Conservation (phyloP, 1,140 invertebrate species). For the Ceratina japonica region DNA sequence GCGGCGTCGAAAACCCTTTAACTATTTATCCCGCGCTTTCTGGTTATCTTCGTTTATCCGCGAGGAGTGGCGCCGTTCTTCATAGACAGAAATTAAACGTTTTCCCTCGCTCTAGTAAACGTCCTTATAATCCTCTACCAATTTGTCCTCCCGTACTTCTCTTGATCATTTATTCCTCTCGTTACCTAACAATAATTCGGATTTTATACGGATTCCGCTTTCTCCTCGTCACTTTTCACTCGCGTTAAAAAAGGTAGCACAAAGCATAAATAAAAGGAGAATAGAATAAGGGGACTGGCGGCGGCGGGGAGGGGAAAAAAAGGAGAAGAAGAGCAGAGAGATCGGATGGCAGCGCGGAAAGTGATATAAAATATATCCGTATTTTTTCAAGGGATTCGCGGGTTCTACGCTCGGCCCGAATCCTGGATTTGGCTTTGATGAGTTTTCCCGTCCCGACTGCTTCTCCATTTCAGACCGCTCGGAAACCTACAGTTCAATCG, state of each 20-base stretch:
- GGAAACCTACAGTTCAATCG: conserved; percentile 70
- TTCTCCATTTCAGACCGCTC: conserved; percentile 47
- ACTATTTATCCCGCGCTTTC: conserved; percentile 17
- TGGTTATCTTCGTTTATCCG: background rate
- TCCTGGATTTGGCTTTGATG: conserved; percentile 73
- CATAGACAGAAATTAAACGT: background rate
- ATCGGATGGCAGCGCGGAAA: conserved; percentile 50
- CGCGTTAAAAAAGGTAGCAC: background rate
- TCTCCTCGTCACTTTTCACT: conserved; percentile 2
- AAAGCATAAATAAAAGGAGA: background rate
- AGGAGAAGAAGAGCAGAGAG: conserved; percentile 4
- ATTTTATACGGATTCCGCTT: conserved; percentile 31
- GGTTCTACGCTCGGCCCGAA: conserved; percentile 46
- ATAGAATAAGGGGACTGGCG: background rate
- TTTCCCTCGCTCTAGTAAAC: background rate
- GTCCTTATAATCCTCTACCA: background rate
- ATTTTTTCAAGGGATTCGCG: conserved; percentile 70
- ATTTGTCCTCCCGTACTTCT: background rate
- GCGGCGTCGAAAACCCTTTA: conserved; percentile 15
- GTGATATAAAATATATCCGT: conserved; percentile 72
- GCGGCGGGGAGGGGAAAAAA: background rate
- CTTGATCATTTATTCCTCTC: background rate
- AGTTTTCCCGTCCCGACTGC: conserved; percentile 62
- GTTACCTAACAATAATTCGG: no score
- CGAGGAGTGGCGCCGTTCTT: background rate